phyloP scores from a whole-genome alignment of 64 coral and sea anemone genomes.

The Exaiptasia diaphana region DNA sequence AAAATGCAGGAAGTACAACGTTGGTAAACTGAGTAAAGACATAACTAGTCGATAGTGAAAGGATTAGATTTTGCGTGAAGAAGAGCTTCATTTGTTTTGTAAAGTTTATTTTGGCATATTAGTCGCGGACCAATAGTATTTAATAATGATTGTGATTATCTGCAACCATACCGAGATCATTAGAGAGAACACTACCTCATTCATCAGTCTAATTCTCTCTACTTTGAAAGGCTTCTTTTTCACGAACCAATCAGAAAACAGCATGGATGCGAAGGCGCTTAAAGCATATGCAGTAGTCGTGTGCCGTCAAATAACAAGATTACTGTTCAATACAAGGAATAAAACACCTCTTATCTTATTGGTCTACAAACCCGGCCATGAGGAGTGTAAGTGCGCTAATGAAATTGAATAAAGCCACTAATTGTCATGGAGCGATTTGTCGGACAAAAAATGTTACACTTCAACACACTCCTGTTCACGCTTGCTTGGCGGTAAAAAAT shows the following conservation, averaged over 20 bases:
- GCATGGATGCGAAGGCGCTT: constrained; percentile 16
- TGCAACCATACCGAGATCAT: constrained; percentile 68
- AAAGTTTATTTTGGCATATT: constrained; percentile 82
- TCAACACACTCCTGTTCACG: constrained; percentile 60
- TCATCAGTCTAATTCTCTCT: constrained; percentile 86
- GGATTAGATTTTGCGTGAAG: constrained; percentile 44
- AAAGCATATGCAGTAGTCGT: constrained; percentile 64
- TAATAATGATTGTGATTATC: constrained; percentile 84
- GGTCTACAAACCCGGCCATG: not conserved
- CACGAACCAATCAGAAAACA: constrained; percentile 56
- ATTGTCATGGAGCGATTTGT: constrained; percentile 82
- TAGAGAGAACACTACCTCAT: constrained; percentile 65
- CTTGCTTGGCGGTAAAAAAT: constrained; percentile 47
- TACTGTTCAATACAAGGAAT: constrained; percentile 69
- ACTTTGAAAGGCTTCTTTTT: constrained; percentile 74
- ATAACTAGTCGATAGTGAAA: too few species aligned
- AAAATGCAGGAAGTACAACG: too few species aligned
- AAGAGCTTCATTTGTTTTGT: constrained; percentile 81
- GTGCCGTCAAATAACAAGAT: constrained; percentile 66
- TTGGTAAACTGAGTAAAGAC: too few species aligned
- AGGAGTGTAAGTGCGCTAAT: constrained; percentile 77
- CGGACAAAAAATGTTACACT: constrained; percentile 90
- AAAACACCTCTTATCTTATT: constrained; percentile 3
- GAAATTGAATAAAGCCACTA: constrained; percentile 93
- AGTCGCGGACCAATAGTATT: constrained; percentile 70